Conservation (phyloP, 2,888 invertebrate genomes). For the Tanytarsus gracilentus region DNA sequence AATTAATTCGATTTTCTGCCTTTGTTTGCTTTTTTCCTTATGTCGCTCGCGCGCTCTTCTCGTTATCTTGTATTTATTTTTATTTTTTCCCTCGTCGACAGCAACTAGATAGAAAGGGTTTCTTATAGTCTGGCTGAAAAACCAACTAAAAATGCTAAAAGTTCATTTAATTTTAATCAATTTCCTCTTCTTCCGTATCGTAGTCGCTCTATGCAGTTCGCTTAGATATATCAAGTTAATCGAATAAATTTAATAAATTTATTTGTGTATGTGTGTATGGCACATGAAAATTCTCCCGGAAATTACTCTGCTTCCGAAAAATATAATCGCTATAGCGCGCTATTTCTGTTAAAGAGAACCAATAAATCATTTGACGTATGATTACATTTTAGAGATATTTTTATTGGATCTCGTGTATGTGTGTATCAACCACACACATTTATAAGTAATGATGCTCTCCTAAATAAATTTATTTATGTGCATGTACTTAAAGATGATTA, state of each 20-base stretch:
- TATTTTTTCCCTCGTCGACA: too few relatives aligned
- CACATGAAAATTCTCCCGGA: constrained; percentile 11
- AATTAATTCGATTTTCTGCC: constrained; percentile 14
- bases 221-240: background rate
- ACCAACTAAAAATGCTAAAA: background rate
- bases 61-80: background rate
- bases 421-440: constrained; percentile 1
- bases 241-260: constrained; percentile 14
- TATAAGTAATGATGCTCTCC: constrained; percentile 6
- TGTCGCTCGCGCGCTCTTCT: background rate
- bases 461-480: background rate
- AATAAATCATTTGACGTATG: constrained; percentile 12
- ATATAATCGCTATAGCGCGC: background rate
- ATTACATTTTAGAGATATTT: constrained; percentile 10
- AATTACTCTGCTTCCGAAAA: constrained; percentile 5
- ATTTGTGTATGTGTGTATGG: constrained; percentile 7
- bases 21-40: background rate
- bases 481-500: constrained; percentile 8
- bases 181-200: background rate
- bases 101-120: too few relatives aligned
- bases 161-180: constrained; percentile 15
- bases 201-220: background rate
- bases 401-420: too few relatives aligned
- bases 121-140: too few relatives aligned
- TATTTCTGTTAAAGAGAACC: background rate